Conservation (phyloP, 2,888 invertebrate genomes). For the Patella caerulea region DNA sequence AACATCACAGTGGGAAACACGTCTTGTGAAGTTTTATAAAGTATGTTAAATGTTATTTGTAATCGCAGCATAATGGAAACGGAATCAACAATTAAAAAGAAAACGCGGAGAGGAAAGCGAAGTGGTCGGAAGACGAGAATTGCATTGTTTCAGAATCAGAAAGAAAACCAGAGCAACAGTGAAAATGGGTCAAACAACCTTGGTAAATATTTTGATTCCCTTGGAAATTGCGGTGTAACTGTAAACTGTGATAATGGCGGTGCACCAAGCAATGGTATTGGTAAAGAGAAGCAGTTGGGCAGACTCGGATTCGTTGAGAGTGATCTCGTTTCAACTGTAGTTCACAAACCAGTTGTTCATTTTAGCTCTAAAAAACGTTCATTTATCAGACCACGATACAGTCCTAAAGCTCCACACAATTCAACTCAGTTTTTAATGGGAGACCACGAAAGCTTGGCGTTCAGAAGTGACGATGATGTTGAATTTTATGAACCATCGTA, state of each 20-base stretch:
- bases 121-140: constrained; percentile 15
- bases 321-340: neutral
- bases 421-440: constrained; percentile 55
- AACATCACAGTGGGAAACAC: neutral
- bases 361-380: neutral
- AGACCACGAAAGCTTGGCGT: constrained; percentile 38
- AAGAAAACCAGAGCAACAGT: neutral
- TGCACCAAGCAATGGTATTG: neutral
- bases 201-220: neutral
- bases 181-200: neutral
- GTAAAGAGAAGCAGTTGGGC: neutral
- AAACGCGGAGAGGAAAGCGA: constrained; percentile 30
- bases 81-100: constrained; percentile 20
- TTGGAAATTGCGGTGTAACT: too few relatives aligned
- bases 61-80: neutral
- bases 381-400: constrained; percentile 39
- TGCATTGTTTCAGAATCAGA: too few relatives aligned
- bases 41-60: too few relatives aligned
- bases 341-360: neutral
- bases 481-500: constrained; percentile 29
- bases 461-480: constrained; percentile 22
- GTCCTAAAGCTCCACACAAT: constrained; percentile 56
- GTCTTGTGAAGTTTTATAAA: too few relatives aligned
- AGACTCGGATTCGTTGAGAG: neutral
- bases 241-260: neutral